These are phyloP conservation scores for Zhuqinia jingwanae DNA, from an alignment of 2,888 invertebrate genomes.

Conservation along the genomic window DNA sequence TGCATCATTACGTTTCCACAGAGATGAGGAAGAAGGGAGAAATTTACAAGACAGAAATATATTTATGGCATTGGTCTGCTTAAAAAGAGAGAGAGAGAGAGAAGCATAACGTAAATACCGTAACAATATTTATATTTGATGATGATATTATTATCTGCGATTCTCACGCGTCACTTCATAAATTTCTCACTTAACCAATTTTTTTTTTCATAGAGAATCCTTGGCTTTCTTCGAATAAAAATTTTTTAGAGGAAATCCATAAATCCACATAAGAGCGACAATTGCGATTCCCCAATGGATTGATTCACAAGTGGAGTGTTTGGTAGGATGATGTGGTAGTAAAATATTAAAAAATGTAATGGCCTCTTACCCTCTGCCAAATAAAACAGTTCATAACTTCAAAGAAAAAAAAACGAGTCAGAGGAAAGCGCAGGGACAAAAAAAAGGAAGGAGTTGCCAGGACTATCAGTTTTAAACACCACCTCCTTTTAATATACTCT, in stretches of 20 bases:
- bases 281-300: slow-evolving; percentile 30
- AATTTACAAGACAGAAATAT: not conserved
- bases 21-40: not conserved
- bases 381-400: slow-evolving; percentile 33
- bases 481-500: not conserved
- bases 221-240: too few relatives aligned
- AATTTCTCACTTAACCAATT: slow-evolving; percentile 9
- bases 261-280: not conserved
- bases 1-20: slow-evolving; percentile 21
- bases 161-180: slow-evolving; percentile 33
- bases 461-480: not conserved
- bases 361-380: not conserved
- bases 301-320: not conserved
- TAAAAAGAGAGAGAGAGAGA: not conserved
- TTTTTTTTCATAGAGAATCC: too few relatives aligned
- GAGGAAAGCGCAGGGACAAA: not conserved
- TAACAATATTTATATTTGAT: not conserved
- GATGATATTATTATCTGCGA: slow-evolving; percentile 20
- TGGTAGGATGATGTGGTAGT: not conserved
- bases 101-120: too few relatives aligned
- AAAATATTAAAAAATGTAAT: slow-evolving; percentile 42
- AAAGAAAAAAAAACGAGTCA: not conserved
- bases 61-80: not conserved
- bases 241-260: not conserved
- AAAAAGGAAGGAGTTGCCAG: not conserved